phyloP scores from a whole-genome alignment of 2,797 vertebrate species.

The Chaenodraco wilsoni region DNA sequence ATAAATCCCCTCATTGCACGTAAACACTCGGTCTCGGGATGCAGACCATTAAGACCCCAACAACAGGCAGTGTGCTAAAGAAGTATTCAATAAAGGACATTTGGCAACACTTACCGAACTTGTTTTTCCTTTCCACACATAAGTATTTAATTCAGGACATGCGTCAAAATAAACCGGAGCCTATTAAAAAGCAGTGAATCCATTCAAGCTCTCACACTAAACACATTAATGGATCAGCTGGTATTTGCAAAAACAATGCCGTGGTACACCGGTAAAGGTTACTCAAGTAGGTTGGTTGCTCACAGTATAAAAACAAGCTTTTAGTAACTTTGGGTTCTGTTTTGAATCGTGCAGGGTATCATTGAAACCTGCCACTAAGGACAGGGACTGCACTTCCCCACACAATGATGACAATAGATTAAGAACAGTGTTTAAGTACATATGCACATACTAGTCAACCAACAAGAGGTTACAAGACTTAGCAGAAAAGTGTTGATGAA shows the following conservation, averaged over 20 bases:
- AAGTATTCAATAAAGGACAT: slow-evolving; percentile 19
- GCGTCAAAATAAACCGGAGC: slow-evolving; percentile 3
- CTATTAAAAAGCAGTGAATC: slow-evolving; percentile 1
- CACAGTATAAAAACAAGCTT: slow-evolving; percentile 18
- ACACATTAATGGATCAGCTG: slow-evolving; percentile 1
- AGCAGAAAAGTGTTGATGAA: no score
- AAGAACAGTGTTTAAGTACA: not conserved
- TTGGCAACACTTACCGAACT: not conserved
- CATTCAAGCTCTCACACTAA: slow-evolving; percentile 10
- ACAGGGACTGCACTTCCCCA: not conserved
- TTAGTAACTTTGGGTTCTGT: not conserved
- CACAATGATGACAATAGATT: not conserved
- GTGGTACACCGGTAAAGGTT: slow-evolving; percentile 10
- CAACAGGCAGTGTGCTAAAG: not conserved
- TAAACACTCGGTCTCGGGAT: slow-evolving; percentile 16
- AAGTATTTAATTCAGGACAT: slow-evolving; percentile 24
- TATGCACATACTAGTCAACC: not conserved
- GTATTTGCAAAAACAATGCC: not conserved
- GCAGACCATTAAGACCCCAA: not conserved
- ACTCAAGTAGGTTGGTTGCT: not conserved
- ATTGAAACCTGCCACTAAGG: not conserved
- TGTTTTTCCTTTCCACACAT: not conserved
- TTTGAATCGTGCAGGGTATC: not conserved
- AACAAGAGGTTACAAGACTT: not conserved
- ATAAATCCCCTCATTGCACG: slow-evolving; percentile 17